Evolutionary conservation across 2,888 invertebrate species (phyloP).

Genomic region (Lasiommata megera): DNA sequence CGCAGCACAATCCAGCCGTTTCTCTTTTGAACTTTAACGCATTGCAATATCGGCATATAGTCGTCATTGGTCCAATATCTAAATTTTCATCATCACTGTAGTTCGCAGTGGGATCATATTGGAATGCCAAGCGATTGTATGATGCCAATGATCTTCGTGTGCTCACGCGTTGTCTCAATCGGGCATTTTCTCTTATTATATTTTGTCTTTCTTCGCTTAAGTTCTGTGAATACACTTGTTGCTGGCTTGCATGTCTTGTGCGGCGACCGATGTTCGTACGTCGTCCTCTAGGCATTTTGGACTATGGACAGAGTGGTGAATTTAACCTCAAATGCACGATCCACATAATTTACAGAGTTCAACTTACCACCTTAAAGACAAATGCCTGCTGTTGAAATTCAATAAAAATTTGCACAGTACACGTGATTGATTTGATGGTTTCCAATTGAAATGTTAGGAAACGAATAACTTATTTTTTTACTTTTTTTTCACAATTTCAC

Average conservation of each 20-base stretch:
- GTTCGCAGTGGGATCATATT: conserved; percentile 32
- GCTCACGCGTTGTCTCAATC: conserved; percentile 38
- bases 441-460: conserved; percentile 5
- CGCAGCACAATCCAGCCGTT: conserved; percentile 54
- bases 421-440: conserved; percentile 32
- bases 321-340: conserved; percentile 34
- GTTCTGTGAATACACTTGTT: conserved; percentile 36
- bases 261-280: conserved; percentile 40
- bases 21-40: conserved; percentile 48
- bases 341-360: conserved; percentile 37
- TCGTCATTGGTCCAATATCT: conserved; percentile 43
- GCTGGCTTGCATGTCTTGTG: conserved; percentile 38
- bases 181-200: conserved; percentile 33
- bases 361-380: conserved; percentile 37
- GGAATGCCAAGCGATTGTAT: too few relatives aligned
- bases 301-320: conserved; percentile 37
- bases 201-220: conserved; percentile 30
- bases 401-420: conserved; percentile 35
- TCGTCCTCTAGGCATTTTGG: too few relatives aligned
- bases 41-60: conserved; percentile 45
- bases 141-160: conserved; percentile 37
- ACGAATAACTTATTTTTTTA: conserved; percentile 2
- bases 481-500: conserved; percentile 27
- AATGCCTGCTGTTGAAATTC: conserved; percentile 36
- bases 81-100: conserved; percentile 42